Base-by-base conservation (phyloP, 2,888 invertebrate genomes). In the Prenolepis imparis region DNA sequence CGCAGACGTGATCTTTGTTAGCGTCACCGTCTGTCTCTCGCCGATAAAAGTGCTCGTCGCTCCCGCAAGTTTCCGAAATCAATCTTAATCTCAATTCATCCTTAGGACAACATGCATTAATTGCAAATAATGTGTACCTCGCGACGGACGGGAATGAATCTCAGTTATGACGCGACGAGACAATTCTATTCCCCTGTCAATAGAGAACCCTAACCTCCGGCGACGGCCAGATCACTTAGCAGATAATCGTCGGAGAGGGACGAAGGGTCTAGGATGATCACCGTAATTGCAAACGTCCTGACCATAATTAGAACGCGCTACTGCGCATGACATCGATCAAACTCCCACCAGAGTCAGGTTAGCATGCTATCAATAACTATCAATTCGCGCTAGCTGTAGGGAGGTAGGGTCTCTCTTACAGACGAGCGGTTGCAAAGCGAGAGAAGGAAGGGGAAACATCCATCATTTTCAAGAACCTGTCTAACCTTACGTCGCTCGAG, bases 321-420 rank as follows among this genome's bases (percentile, higher is more conserved):
- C 90, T 89, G 91, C 91, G 92, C 90, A 86, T 90, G 91, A 91
- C 92, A 92, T 92, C 91, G 91, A 93, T 93, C 93, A 91, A 92
- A 86, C 91, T 90, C 86, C 90, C 87, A 82, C 75, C 86, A 86
- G 88, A 90, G 91, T 91, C 90, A 84, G 91, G 89, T 88, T 90
- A 91, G 90, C 82, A 83, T 87, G 86, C 90, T 91, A 90, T 92
- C 92, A 91, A 91, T 92, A 91, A 91, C 91, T 90, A 92, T 91
- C 90, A 91, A 90, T 92, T 91, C 90, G 81, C 66, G n/a, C 36
- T 73, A 81, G 77, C 87, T 59, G 81, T 74, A 82, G 82, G 15
- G 78, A 77, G 83, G 83, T 84, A 61, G 83, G 74, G 83, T 73
- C 86, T 82, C 86, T 84, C 57, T 82, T 85, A 86, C 84, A 85